Evolutionary conservation across 2,113 vertebrate genomes (phyloP).

Genomic region (Sitta europaea): DNA sequence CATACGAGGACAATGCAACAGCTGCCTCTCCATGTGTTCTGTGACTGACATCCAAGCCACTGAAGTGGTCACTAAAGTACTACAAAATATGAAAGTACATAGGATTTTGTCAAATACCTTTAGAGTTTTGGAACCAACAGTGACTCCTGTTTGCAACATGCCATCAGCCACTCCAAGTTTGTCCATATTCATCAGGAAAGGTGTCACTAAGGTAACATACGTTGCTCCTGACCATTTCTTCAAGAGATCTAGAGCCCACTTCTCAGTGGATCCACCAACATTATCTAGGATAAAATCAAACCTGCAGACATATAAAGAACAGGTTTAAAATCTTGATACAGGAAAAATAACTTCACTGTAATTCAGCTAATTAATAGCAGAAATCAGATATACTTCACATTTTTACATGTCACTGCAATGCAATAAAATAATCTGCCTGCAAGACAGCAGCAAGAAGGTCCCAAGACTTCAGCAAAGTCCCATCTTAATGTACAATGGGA

Average conservation of each 20-base stretch:
- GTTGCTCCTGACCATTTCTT: constrained; percentile 93
- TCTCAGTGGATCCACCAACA: constrained; percentile 88
- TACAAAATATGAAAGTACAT: not conserved
- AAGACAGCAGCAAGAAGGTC: not conserved
- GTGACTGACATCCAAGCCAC: not conserved
- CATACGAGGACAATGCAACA: not conserved
- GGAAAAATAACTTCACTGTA: not conserved
- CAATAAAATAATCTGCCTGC: not conserved
- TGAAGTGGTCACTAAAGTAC: not conserved
- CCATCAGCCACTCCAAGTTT: constrained; percentile 89
- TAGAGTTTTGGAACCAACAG: constrained; percentile 81
- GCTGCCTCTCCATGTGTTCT: not conserved
- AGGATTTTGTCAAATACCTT: constrained; percentile 76
- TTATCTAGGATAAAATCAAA: constrained; percentile 93
- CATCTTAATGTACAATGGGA: not conserved
- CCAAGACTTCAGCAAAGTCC: not conserved
- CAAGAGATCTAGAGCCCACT: constrained; percentile 83
- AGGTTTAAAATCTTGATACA: not conserved
- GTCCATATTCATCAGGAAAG: constrained; percentile 92
- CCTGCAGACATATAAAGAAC: constrained; percentile 50
- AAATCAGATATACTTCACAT: not conserved
- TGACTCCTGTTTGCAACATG: constrained; percentile 86
- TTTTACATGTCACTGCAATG: not conserved
- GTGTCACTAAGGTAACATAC: constrained; percentile 90
- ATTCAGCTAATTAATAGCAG: not conserved